Percentiles rank a stretch among this genome's conserved stretches.
These are phyloP conservation scores for Eurytoma californica DNA, from an alignment of 2,888 invertebrate species.

Conservation along the genomic window DNA sequence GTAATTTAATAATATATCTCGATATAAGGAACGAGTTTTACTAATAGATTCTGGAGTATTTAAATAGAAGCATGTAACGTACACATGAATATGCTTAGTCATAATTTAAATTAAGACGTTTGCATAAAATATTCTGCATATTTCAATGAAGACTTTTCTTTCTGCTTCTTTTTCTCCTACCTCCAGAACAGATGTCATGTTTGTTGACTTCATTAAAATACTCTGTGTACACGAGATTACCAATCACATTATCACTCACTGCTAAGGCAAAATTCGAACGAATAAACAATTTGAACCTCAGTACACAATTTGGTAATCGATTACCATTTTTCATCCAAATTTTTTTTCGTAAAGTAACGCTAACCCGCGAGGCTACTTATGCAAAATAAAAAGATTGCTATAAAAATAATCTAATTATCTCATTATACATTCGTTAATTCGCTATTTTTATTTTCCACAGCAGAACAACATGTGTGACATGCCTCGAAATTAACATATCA, in stretches of 20 bases:
- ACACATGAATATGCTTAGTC: constrained; percentile 22
- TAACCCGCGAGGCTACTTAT: too few species aligned
- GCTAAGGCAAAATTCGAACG: not conserved
- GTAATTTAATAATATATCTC: constrained; percentile 38
- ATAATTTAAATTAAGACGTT: constrained; percentile 51
- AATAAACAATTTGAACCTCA: constrained; percentile 16
- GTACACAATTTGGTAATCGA: not conserved
- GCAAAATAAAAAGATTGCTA: too few species aligned
- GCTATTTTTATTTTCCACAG: too few species aligned
- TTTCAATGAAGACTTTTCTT: constrained; percentile 26
- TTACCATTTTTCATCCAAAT: too few species aligned
- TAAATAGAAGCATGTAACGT: constrained; percentile 27
- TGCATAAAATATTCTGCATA: constrained; percentile 48
- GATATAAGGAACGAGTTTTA: constrained; percentile 34
- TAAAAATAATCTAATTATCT: too few species aligned
- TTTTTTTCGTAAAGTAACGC: too few species aligned
- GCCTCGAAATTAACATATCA: too few species aligned
- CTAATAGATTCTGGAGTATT: constrained; percentile 39
- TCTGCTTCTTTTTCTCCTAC: constrained; percentile 5
- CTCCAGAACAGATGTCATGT: constrained; percentile 17
- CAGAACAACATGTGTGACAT: too few species aligned
- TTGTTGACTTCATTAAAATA: constrained; percentile 18
- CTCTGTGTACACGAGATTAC: constrained; percentile 14
- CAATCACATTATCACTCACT: constrained; percentile 17
- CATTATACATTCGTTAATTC: too few species aligned